phyloP scores from a whole-genome alignment of 2,113 vertebrate species.

The Dasyurus viverrinus region DNA sequence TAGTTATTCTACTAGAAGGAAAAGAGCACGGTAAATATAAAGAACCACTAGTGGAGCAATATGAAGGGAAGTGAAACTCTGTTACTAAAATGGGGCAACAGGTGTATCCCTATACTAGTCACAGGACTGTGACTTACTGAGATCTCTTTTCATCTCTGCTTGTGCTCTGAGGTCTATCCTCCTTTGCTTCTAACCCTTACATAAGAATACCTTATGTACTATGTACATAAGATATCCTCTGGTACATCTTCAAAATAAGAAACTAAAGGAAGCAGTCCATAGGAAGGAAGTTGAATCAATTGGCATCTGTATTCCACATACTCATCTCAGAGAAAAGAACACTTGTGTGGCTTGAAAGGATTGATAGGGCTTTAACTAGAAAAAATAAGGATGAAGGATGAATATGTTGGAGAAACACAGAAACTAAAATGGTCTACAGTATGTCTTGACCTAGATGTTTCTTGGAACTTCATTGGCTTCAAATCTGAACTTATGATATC shows the following conservation, averaged over 20 bases:
- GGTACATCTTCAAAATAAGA: not conserved
- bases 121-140: not conserved
- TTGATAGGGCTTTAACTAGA: not conserved
- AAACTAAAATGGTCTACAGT: not conserved
- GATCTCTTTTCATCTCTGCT: not conserved
- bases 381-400: not conserved
- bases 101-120: not conserved
- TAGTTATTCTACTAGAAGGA: not conserved
- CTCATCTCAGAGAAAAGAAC: not conserved
- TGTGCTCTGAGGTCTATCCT: not conserved
- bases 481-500: not conserved
- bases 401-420: not conserved
- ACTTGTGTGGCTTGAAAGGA: not conserved
- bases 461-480: not conserved
- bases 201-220: not conserved
- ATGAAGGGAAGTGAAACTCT: not conserved
- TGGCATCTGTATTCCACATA: not conserved
- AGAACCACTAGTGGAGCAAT: not conserved
- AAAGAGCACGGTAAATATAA: not conserved
- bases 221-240: too few species aligned
- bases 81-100: constrained; percentile 7
- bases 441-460: not conserved
- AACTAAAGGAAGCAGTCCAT: not conserved
- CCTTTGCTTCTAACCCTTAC: not conserved
- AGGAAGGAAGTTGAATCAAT: not conserved